These are phyloP conservation scores for Siniperca knerii DNA, from an alignment of 2,113 vertebrate genomes.

Conservation along the genomic window DNA sequence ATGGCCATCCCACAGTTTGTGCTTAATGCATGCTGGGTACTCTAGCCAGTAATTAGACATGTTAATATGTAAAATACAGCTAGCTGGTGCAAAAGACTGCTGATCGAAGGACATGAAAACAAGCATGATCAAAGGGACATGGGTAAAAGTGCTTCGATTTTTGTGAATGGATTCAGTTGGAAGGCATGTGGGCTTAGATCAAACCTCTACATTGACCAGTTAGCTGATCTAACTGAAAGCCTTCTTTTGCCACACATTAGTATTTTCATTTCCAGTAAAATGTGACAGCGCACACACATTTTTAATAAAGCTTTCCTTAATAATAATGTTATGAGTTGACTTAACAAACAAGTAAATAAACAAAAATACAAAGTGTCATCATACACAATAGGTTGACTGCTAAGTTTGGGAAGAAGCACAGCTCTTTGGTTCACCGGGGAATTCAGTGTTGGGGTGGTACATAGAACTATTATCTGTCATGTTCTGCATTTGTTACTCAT, in stretches of 20 bases:
- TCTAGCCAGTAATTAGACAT: background rate
- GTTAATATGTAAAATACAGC: background rate
- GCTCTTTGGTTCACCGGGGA: background rate
- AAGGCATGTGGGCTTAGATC: background rate
- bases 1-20: conserved; percentile 78
- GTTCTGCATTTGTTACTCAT: conserved; percentile 61
- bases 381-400: conserved; percentile 1
- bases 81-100: conserved; percentile 11
- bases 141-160: background rate
- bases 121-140: background rate
- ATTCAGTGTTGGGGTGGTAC: conserved; percentile 1
- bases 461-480: background rate
- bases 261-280: background rate
- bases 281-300: no score
- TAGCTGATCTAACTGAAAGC: background rate
- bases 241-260: background rate
- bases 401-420: conserved; percentile 27
- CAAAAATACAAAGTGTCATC: background rate
- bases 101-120: background rate
- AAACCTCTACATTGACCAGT: background rate
- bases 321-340: background rate
- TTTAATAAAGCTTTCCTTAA: background rate
- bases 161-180: background rate
- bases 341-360: background rate
- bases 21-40: conserved; percentile 60